phyloP scores from a whole-genome alignment of 2,797 vertebrate species.

The Gambusia yucatana region DNA sequence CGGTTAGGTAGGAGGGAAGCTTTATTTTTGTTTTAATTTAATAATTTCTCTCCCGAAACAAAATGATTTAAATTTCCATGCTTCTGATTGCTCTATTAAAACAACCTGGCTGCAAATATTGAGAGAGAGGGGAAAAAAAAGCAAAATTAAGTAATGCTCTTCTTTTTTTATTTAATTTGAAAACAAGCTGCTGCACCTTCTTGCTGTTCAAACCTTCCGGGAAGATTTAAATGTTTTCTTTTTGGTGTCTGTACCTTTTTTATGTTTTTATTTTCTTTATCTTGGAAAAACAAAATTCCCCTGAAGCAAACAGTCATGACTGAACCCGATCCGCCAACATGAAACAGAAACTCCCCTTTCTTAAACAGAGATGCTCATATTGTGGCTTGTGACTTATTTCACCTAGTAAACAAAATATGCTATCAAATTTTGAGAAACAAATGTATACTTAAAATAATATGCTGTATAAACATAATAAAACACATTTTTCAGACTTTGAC shows the following conservation, averaged over 20 bases:
- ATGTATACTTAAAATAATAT: constrained; percentile 84
- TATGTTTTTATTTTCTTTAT: constrained; percentile 36
- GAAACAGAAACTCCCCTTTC: constrained; percentile 47
- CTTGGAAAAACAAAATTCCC: constrained; percentile 38
- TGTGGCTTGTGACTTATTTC: constrained; percentile 72
- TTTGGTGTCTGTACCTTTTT: constrained; percentile 38
- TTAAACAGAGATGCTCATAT: constrained; percentile 57
- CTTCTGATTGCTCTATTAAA: constrained; percentile 27
- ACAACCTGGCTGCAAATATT: constrained; percentile 13
- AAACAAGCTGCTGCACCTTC: constrained; percentile 2
- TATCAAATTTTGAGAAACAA: constrained; percentile 78
- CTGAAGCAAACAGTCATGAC: constrained; percentile 40
- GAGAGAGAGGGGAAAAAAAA: not conserved
- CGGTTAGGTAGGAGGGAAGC: not conserved
- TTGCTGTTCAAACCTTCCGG: not conserved
- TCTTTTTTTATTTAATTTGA: constrained; percentile 2
- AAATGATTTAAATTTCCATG: not conserved
- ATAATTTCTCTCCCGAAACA: constrained; percentile 4
- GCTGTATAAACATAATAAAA: constrained; percentile 82
- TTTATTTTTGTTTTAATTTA: constrained; percentile 7
- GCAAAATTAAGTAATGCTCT: not conserved
- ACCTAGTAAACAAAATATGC: constrained; percentile 73
- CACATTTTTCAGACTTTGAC: constrained; percentile 82
- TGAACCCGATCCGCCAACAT: constrained; percentile 44
- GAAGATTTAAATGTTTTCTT: constrained; percentile 17